These are phyloP conservation scores for Electrona antarctica DNA, from an alignment of 2,113 vertebrate species.

Conservation along the genomic window DNA sequence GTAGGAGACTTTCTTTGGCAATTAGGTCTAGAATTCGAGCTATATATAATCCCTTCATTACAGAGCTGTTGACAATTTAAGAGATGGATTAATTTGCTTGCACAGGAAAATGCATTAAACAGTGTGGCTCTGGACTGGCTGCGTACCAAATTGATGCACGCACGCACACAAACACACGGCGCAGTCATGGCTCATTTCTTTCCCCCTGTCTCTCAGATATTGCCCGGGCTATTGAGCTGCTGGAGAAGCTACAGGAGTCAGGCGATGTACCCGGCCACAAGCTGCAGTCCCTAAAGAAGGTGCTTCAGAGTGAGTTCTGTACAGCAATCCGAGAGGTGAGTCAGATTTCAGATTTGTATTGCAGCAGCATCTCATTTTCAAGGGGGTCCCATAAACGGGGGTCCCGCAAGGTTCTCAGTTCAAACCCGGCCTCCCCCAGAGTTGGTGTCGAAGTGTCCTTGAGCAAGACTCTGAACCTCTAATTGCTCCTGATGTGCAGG, in stretches of 20 bases:
- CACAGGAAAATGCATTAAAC: too few species aligned
- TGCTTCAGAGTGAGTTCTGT: conserved; percentile 99
- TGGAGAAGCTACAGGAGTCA: conserved; percentile 97
- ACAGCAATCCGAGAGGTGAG: conserved; percentile 98
- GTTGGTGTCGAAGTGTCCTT: too few species aligned
- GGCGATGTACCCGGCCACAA: conserved; percentile 96
- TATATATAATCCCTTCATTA: too few species aligned
- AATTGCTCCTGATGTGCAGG: too few species aligned
- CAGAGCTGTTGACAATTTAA: too few species aligned
- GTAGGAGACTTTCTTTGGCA: too few species aligned
- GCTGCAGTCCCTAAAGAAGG: conserved; percentile 96
- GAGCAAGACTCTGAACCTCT: too few species aligned
- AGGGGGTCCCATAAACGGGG: neutral
- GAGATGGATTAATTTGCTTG: too few species aligned
- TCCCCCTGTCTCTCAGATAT: conserved; percentile 84
- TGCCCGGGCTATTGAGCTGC: conserved; percentile 93
- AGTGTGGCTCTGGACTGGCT: too few species aligned
- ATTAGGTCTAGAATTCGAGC: too few species aligned
- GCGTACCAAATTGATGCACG: neutral
- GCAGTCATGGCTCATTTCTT: neutral
- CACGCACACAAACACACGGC: neutral
- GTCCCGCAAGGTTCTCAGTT: neutral
- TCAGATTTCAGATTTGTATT: conserved; percentile 1
- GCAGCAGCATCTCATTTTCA: too few species aligned
- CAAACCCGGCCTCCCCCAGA: neutral